These are phyloP conservation scores for Apotomis turbidana DNA, from an alignment of 2,888 invertebrate genomes.

Conservation along the genomic window DNA sequence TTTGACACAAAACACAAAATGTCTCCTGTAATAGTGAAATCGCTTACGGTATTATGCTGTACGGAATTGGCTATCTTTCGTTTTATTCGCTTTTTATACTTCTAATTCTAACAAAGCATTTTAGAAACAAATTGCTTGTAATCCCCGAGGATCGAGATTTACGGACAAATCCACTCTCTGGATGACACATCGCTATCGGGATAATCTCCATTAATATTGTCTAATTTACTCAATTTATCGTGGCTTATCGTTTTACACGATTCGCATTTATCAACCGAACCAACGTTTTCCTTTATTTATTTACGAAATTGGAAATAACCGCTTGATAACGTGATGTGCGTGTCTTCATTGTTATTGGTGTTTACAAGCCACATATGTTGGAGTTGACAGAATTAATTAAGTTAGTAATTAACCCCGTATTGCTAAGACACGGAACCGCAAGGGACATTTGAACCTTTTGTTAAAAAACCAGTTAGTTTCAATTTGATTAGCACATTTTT, in stretches of 20 bases:
- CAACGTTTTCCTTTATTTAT: constrained; percentile 6
- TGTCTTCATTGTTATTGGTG: not conserved
- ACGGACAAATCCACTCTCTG: not conserved
- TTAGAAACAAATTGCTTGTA: no score
- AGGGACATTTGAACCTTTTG: no score
- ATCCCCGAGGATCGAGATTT: not conserved
- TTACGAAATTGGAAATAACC: constrained; percentile 7
- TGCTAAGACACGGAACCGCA: no score
- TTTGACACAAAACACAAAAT: no score
- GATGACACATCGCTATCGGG: not conserved
- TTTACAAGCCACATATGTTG: not conserved
- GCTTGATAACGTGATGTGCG: not conserved
- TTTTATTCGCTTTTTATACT: no score
- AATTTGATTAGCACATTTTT: no score
- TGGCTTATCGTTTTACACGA: constrained; percentile 14
- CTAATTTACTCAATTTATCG: constrained; percentile 24
- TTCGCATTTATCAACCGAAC: constrained; percentile 5
- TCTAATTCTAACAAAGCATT: no score
- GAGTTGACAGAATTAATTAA: not conserved
- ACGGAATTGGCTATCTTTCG: no score
- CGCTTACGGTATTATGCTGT: no score
- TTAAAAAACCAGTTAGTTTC: no score
- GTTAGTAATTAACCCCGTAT: no score
- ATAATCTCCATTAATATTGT: constrained; percentile 25
- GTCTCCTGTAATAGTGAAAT: no score